Evolutionary conservation across 2,888 invertebrate genomes (phyloP), one percentile per base, ranked within the genome.

Genomic region (Ashinkailepas kermadecensis): DNA sequence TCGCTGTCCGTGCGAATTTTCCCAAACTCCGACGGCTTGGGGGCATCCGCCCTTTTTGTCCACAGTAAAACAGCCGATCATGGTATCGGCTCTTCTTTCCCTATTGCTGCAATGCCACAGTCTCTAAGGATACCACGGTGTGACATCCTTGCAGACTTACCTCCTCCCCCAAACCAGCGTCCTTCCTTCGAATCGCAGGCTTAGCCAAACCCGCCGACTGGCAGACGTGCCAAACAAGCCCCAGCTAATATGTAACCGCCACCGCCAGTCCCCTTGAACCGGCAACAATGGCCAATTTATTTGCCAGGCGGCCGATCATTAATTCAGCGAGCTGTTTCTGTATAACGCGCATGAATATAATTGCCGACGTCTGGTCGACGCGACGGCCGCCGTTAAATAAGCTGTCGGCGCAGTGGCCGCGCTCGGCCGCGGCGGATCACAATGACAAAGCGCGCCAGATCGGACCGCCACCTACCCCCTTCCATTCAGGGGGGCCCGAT

Each of bases 261-360:
- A 74, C 54, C 74, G 10, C 56, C 56, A 18, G 74, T 74, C 74
- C 74, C 74, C 74, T 74, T 56, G 74, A 74, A 74, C 74, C 18
- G 18, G 74, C 74, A 56, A 74, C 74, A 74, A 74, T 74, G 74
- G 74, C 74, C 74, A 74, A 74, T 74, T 74, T 74, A 74, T 74
- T 74, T 74, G 39, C 74, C 74, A 13, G 74, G 7, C 21, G 54
- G 18, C 74, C 54, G 56, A 56, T 74, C 74, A 74, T 74, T 74
- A 74, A 74, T 74, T 74, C 74, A 74, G 74, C 74, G 15, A 12
- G 74, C 74, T 74, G 74, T 74, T 74, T 74, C 74, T 74, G 56
- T 74, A 74, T 74, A 74, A 56, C 74, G 74, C 74, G 56, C 74
- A 74, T 74, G 74, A 74, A 74, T 74, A 74, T 74, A 54, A 56